These are phyloP conservation scores for Euzophera pinguis DNA, from an alignment of 2,888 invertebrate species.

Conservation along the genomic window DNA sequence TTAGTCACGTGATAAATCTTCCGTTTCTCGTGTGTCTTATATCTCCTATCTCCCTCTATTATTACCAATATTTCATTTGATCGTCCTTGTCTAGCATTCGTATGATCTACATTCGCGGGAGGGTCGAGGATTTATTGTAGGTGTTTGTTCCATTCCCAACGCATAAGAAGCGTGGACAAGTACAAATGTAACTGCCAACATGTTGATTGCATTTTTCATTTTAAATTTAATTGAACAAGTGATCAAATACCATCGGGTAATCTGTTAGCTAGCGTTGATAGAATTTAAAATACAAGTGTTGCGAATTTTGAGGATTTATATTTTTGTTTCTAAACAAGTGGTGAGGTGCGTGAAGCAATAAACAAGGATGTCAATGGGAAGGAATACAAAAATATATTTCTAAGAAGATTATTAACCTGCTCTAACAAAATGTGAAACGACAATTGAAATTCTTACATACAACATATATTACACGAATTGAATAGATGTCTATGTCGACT, in stretches of 20 bases:
- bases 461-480: too few relatives aligned
- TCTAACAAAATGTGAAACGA: too few relatives aligned
- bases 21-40: constrained; percentile 45
- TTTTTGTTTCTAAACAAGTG: too few relatives aligned
- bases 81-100: constrained; percentile 54
- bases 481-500: too few relatives aligned
- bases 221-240: constrained; percentile 23
- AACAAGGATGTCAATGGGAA: too few relatives aligned
- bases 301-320: too few relatives aligned
- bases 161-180: constrained; percentile 50
- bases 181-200: constrained; percentile 35
- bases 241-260: constrained; percentile 8
- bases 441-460: too few relatives aligned
- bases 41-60: constrained; percentile 53
- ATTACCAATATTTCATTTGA: constrained; percentile 46
- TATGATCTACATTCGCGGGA: constrained; percentile 59
- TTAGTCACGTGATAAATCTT: constrained; percentile 80
- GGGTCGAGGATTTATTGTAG: constrained; percentile 52
- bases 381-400: too few relatives aligned
- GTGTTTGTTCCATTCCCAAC: constrained; percentile 57
- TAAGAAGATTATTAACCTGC: too few relatives aligned
- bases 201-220: constrained; percentile 34
- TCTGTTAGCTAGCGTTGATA: neutral
- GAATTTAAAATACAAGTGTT: neutral
- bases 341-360: too few relatives aligned